Evolutionary conservation across 2,888 invertebrate species (phyloP).

Genomic region (Lepidochrysops patricia): DNA sequence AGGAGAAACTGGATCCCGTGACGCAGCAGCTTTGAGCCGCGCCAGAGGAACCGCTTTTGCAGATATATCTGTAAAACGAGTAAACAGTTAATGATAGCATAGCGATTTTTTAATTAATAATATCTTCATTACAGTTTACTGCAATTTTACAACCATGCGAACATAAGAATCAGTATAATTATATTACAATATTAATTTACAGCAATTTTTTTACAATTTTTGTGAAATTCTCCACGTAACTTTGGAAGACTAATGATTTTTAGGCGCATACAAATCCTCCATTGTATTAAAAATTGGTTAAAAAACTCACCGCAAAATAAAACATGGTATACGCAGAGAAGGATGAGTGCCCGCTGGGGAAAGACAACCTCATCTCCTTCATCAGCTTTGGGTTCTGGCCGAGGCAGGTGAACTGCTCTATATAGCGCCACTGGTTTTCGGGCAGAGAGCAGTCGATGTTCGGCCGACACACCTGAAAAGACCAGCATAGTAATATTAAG

Average conservation of each 20-base stretch:
- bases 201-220: too few relatives aligned
- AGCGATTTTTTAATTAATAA: too few relatives aligned
- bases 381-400: conserved; percentile 68
- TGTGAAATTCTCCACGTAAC: too few relatives aligned
- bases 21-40: conserved; percentile 84
- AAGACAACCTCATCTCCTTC: conserved; percentile 88
- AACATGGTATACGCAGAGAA: conserved; percentile 91
- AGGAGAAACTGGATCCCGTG: conserved; percentile 90
- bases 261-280: too few relatives aligned
- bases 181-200: too few relatives aligned
- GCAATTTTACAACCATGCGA: too few relatives aligned
- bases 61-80: conserved; percentile 84
- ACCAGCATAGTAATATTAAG: background rate
- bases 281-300: background rate
- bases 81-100: background rate
- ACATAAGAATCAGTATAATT: too few relatives aligned
- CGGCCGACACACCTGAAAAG: conserved; percentile 85
- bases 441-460: conserved; percentile 76
- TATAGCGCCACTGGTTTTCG: conserved; percentile 77
- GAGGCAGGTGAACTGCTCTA: conserved; percentile 81
- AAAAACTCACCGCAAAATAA: conserved; percentile 84
- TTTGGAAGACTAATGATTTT: too few relatives aligned
- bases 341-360: conserved; percentile 94
- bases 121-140: too few relatives aligned
- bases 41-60: conserved; percentile 88